phyloP scores from a whole-genome alignment of 2,888 invertebrate species.

The Drosophila koepferae region DNA sequence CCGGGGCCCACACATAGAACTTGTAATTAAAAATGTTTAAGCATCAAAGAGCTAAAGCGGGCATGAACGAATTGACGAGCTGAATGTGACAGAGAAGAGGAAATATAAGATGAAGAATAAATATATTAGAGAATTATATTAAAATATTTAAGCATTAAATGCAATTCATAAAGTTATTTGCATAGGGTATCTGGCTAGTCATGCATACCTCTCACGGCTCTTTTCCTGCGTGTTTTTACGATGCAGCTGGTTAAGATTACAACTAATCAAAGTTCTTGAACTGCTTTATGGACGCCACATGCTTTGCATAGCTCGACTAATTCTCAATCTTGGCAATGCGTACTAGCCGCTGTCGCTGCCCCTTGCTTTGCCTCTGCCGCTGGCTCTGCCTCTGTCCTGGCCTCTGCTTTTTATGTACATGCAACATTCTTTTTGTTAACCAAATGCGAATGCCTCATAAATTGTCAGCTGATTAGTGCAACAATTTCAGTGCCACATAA shows the following conservation, averaged over 20 bases:
- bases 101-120: too few relatives aligned
- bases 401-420: constrained; percentile 42
- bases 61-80: too few relatives aligned
- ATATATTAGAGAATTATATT: background rate
- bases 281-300: constrained; percentile 51
- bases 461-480: constrained; percentile 76
- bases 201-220: background rate
- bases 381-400: background rate
- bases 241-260: constrained; percentile 62
- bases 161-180: too few relatives aligned
- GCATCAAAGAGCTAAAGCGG: background rate
- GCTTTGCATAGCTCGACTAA: constrained; percentile 70
- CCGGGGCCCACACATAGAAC: constrained; percentile 32
- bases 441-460: constrained; percentile 68
- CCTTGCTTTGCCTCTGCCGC: background rate
- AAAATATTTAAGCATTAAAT: background rate
- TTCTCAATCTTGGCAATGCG: constrained; percentile 36
- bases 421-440: constrained; percentile 39
- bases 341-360: background rate
- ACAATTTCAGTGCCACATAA: constrained; percentile 68
- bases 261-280: constrained; percentile 65
- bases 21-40: constrained; percentile 26
- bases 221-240: constrained; percentile 51
- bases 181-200: constrained; percentile 6
- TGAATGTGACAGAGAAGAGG: background rate